phyloP scores from a whole-genome alignment of 2,797 vertebrate genomes.

The Bradypus variegatus region DNA sequence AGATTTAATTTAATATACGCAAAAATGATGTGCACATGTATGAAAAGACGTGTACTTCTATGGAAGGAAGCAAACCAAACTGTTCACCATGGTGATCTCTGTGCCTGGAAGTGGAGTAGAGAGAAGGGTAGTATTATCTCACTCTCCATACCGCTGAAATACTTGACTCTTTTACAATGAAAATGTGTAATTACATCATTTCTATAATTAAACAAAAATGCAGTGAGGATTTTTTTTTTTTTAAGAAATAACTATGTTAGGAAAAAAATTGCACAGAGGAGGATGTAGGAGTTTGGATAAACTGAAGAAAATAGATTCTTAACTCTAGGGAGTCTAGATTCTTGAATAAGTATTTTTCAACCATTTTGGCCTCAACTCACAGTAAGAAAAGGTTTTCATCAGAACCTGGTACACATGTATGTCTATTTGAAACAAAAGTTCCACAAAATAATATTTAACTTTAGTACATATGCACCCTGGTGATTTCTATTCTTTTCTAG shows the following conservation, averaged over 20 bases:
- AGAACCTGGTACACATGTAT: background rate
- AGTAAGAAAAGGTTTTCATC: background rate
- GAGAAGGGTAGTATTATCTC: background rate
- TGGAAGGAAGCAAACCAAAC: background rate
- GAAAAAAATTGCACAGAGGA: background rate
- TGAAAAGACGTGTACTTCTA: accelerated
- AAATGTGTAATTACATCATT: background rate
- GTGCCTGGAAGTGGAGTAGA: background rate
- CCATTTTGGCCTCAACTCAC: conserved; percentile 5
- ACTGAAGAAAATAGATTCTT: conserved; percentile 21
- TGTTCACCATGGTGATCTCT: background rate
- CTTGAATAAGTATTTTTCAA: conserved; percentile 13
- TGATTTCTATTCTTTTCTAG: background rate
- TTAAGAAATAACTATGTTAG: background rate
- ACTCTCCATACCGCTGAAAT: background rate
- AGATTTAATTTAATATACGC: background rate
- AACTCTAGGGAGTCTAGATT: background rate
- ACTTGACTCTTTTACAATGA: background rate
- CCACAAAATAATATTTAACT: background rate
- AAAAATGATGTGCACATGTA: background rate
- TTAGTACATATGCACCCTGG: background rate
- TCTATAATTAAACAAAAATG: background rate
- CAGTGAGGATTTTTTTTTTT: background rate
- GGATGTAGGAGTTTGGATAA: background rate
- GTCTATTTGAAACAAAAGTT: background rate